Percentiles rank a stretch among this genome's conserved stretches.
Conservation (phyloP, 37 sponge, comb jelly and placozoan species). For the Ianthella basta region DNA sequence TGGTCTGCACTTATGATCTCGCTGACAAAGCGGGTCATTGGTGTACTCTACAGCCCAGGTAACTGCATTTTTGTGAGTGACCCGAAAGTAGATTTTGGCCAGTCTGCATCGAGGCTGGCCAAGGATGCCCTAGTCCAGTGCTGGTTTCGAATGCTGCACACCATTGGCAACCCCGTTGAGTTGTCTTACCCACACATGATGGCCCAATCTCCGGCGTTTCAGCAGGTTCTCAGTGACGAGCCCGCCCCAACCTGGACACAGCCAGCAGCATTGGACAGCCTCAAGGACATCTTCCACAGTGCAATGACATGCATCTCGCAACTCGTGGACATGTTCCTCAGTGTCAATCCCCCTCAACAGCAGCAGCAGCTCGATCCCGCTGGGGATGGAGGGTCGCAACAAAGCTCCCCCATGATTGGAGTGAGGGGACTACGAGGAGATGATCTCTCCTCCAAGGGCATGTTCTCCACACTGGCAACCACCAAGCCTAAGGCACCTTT, state of each 20-base stretch:
- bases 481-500: neutral
- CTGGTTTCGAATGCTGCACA: constrained; percentile 90
- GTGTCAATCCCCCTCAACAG: constrained; percentile 24
- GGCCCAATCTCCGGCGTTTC: constrained; percentile 54
- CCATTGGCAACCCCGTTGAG: constrained; percentile 87
- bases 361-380: neutral
- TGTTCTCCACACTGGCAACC: too few relatives aligned
- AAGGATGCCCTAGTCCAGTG: constrained; percentile 69
- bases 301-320: constrained; percentile 67
- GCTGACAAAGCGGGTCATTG: constrained; percentile 61
- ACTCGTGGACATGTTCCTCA: constrained; percentile 69
- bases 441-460: neutral
- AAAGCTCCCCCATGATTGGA: neutral
- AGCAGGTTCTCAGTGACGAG: constrained; percentile 1
- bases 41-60: constrained; percentile 61
- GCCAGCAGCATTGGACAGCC: constrained; percentile 16
- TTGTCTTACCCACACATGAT: constrained; percentile 61
- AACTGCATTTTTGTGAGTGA: constrained; percentile 24
- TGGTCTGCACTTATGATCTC: constrained; percentile 68
- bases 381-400: constrained; percentile 8
- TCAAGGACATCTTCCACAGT: constrained; percentile 57
- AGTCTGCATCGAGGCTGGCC: constrained; percentile 23
- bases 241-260: neutral
- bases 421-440: neutral
- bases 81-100: constrained; percentile 36